phyloP scores from a whole-genome alignment of 2,888 invertebrate genomes.

The Nemapogon koenigi region DNA sequence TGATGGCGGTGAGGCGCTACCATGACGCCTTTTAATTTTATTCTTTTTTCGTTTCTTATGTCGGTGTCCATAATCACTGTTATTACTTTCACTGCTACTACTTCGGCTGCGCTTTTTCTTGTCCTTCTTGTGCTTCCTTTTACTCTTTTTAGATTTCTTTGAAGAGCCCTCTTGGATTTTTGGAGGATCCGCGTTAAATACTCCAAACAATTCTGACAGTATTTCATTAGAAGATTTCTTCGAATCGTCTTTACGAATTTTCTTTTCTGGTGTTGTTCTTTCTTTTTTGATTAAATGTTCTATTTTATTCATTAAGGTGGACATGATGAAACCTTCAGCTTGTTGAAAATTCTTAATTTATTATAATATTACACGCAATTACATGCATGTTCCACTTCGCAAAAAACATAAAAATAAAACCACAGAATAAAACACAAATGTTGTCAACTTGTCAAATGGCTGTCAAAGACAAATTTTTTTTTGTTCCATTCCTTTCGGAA shows the following conservation, averaged over 20 bases:
- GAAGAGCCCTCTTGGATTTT: constrained; percentile 47
- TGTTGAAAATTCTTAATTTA: neutral
- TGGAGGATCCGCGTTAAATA: constrained; percentile 76
- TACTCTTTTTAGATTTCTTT: constrained; percentile 60
- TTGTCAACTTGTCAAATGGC: too few species aligned
- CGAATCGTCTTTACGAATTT: constrained; percentile 38
- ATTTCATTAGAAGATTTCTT: constrained; percentile 80
- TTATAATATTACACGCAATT: neutral
- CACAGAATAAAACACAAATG: too few species aligned
- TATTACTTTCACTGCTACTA: constrained; percentile 45
- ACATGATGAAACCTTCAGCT: neutral
- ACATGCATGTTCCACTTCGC: too few species aligned
- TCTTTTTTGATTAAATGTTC: constrained; percentile 51
- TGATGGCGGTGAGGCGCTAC: constrained; percentile 24
- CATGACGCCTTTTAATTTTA: constrained; percentile 37
- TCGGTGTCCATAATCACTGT: constrained; percentile 57
- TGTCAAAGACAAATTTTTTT: too few species aligned
- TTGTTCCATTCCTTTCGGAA: too few species aligned
- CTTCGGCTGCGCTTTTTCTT: constrained; percentile 53
- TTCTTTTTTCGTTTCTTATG: constrained; percentile 67
- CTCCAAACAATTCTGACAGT: constrained; percentile 80
- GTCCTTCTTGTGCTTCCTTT: constrained; percentile 70
- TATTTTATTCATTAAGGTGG: constrained; percentile 49
- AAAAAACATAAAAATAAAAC: too few species aligned
- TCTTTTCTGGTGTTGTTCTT: constrained; percentile 48